phyloP scores from a whole-genome alignment of 2,888 invertebrate genomes.

The Myopa testacea region DNA sequence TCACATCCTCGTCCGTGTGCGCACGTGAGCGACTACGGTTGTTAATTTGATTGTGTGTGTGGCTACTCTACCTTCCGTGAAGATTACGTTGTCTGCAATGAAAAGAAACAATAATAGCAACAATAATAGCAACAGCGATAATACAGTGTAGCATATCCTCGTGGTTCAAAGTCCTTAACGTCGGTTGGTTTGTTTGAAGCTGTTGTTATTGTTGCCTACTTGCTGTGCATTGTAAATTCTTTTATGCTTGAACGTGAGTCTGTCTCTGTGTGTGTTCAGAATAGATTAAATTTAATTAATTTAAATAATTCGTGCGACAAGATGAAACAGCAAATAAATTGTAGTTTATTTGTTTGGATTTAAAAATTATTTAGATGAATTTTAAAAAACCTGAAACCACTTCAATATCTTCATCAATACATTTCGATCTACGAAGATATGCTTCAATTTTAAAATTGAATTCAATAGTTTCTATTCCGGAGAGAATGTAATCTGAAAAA shows the following conservation, averaged over 20 bases:
- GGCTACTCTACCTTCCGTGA: neutral
- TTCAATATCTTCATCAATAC: too few relatives aligned
- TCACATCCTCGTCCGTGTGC: neutral
- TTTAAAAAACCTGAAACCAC: too few relatives aligned
- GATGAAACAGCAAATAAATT: neutral
- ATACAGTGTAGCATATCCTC: neutral
- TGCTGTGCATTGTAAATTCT: neutral
- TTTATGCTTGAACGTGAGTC: neutral
- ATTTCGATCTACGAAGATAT: too few relatives aligned
- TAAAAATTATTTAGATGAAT: too few relatives aligned
- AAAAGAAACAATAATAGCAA: conserved; percentile 1
- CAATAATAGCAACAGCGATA: neutral
- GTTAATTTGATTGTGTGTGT: conserved; percentile 15
- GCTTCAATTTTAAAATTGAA: too few relatives aligned
- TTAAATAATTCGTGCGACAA: neutral
- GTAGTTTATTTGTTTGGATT: neutral
- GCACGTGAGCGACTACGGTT: conserved; percentile 8
- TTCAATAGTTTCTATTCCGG: too few relatives aligned
- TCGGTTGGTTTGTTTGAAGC: neutral
- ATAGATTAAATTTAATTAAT: conserved; percentile 4
- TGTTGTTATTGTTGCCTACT: neutral
- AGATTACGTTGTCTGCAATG: conserved; percentile 15
- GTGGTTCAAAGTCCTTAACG: neutral
- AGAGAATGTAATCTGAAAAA: too few relatives aligned
- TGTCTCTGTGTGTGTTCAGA: neutral